phyloP scores from a whole-genome alignment of 2,113 vertebrate genomes.

The Monarcha castaneiventris region DNA sequence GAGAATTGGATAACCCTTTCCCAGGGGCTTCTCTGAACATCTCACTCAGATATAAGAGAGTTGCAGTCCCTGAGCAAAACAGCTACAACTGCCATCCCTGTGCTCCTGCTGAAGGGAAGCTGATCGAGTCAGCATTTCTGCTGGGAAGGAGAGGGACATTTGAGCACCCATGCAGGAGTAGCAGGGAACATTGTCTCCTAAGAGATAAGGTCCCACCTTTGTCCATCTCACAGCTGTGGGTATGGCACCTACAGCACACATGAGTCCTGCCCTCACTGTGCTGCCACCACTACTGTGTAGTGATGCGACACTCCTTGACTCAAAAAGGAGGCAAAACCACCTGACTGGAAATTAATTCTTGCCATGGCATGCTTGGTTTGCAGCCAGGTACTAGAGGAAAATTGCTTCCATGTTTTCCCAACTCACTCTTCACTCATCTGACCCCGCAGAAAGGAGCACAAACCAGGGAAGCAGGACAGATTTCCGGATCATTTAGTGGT shows the following conservation, averaged over 20 bases:
- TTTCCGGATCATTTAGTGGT: background rate
- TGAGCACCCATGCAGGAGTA: background rate
- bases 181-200: background rate
- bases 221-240: background rate
- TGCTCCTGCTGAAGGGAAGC: background rate
- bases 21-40: constrained; percentile 4
- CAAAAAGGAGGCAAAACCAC: background rate
- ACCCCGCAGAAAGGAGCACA: background rate
- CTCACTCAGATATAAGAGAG: background rate
- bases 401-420: background rate
- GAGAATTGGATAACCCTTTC: background rate
- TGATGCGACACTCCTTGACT: background rate
- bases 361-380: background rate
- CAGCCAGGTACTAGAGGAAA: background rate
- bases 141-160: background rate
- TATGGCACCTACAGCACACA: background rate
- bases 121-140: background rate
- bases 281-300: background rate
- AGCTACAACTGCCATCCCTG: background rate
- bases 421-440: background rate
- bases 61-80: background rate
- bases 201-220: background rate
- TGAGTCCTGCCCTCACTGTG: background rate
- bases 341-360: background rate
- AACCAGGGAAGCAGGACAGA: background rate